Evolutionary conservation across 2,888 invertebrate species (phyloP), one percentile per base, ranked within the genome.

Genomic region (Macaria liturata): DNA sequence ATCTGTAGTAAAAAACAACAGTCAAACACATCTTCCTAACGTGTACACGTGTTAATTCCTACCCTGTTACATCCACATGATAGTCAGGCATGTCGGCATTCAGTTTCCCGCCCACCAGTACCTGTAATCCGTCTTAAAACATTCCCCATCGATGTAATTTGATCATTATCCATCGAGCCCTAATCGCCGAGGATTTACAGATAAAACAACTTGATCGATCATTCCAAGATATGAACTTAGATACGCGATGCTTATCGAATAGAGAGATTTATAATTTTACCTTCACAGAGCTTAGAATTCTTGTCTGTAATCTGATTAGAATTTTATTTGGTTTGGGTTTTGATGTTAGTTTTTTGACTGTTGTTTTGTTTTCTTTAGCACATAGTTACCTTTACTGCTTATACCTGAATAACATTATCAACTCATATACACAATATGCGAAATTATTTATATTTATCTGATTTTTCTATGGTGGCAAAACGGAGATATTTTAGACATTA

Each of bases 171-270:
- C 71, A 57, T 44, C 49, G 61, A 65, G 67, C 67, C 68, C 72
- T 84, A 86, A 84, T 84, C 83, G 74, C 70, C 73, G 71, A 74
- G 83, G 81, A 84, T 85, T 82, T 83, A 80, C 75, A 77, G 88
- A 89, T 85, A 88, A 74, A 72, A 57, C 62, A 61, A 64, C 69
- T 81, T 89, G 88, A 89, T 89, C 86, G 88, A 90, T 89, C 81
- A 78, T 80, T 78, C 74, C 68, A 55, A 70, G 85, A 87, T 88
- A 84, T 74, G 74, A 69, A 72, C 72, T 72, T 66, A 74, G 89
- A 89, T 90, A 86, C 42, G 76, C 68, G 75, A 81, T 84, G 72
- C 65, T 83, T 86, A 88, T 88, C 86, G 70, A 60, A 64, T 60
- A 67, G 72, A 71, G 71, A 81, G 83, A 83, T 83, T 83, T 82